A percentile compares a stretch with the other conserved stretches of the same genome.
Conservation (phyloP, 64 coral and sea anemone genomes). For the Montipora capricornis region DNA sequence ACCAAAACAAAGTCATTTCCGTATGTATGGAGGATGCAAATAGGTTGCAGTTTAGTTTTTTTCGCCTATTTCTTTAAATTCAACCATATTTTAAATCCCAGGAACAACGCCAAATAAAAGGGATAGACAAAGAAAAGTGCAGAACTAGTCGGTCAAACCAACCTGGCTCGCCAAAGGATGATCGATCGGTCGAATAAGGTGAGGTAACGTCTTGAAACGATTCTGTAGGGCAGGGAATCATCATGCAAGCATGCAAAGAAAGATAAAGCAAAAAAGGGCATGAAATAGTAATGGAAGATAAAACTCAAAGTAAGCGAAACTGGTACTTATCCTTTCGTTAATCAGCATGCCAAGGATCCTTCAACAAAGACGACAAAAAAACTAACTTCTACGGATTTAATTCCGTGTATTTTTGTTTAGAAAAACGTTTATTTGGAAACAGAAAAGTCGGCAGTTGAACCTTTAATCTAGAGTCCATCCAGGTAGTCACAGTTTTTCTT, state of each 20-base stretch:
- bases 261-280: slow-evolving; percentile 12
- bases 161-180: slow-evolving; percentile 30
- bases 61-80: too few relatives aligned
- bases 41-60: too few relatives aligned
- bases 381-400: background rate
- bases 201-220: slow-evolving; percentile 16
- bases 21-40: too few relatives aligned
- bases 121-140: background rate
- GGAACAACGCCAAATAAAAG: too few relatives aligned
- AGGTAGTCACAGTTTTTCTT: too few relatives aligned
- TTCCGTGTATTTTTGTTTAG: too few relatives aligned
- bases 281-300: background rate
- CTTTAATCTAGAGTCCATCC: too few relatives aligned
- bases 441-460: too few relatives aligned
- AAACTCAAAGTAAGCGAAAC: background rate
- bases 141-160: background rate
- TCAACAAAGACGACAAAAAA: too few relatives aligned
- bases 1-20: background rate
- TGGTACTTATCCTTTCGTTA: background rate
- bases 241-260: slow-evolving; percentile 57
- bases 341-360: background rate
- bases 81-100: too few relatives aligned
- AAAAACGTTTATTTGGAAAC: too few relatives aligned
- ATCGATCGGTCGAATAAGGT: slow-evolving; percentile 16
- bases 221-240: background rate